These are phyloP conservation scores for Galeopsomyia nigrocyanea DNA, from an alignment of 2,888 invertebrate genomes.

Conservation along the genomic window DNA sequence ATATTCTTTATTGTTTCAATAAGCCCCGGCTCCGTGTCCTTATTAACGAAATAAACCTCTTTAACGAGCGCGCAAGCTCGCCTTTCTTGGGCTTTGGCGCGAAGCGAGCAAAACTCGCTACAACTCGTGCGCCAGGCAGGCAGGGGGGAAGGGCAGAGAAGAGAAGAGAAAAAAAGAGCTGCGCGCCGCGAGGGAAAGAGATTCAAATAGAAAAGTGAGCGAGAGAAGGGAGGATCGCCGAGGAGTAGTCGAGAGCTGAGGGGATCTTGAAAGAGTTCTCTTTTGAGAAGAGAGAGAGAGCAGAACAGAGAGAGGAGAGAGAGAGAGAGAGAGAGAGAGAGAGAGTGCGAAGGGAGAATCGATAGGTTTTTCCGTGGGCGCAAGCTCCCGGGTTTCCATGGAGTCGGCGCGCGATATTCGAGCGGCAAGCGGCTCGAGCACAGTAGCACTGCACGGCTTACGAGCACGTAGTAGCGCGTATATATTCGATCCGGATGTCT, in stretches of 20 bases:
- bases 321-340: neutral
- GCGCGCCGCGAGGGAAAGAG: constrained; percentile 43
- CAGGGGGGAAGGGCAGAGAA: constrained; percentile 41
- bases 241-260: constrained; percentile 52
- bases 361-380: constrained; percentile 66
- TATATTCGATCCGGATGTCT: constrained; percentile 58
- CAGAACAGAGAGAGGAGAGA: constrained; percentile 45
- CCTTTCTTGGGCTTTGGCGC: constrained; percentile 15
- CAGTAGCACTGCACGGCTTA: constrained; percentile 41
- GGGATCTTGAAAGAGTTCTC: constrained; percentile 65
- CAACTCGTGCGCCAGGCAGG: constrained; percentile 39
- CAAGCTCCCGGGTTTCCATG: constrained; percentile 63
- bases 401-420: constrained; percentile 59
- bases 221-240: constrained; percentile 33
- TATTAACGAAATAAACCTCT: constrained; percentile 70
- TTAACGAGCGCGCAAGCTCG: constrained; percentile 58
- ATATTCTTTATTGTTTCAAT: constrained; percentile 70
- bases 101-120: constrained; percentile 43
- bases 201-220: constrained; percentile 48
- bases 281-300: constrained; percentile 51
- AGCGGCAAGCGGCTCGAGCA: constrained; percentile 50
- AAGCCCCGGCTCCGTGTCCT: constrained; percentile 65
- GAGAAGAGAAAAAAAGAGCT: constrained; percentile 25
- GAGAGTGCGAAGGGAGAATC: constrained; percentile 67
- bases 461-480: too few relatives aligned